Evolutionary conservation across 2,797 vertebrate species (phyloP), one percentile per base, ranked within the genome.

Genomic region (Megaceryle alcyon): DNA sequence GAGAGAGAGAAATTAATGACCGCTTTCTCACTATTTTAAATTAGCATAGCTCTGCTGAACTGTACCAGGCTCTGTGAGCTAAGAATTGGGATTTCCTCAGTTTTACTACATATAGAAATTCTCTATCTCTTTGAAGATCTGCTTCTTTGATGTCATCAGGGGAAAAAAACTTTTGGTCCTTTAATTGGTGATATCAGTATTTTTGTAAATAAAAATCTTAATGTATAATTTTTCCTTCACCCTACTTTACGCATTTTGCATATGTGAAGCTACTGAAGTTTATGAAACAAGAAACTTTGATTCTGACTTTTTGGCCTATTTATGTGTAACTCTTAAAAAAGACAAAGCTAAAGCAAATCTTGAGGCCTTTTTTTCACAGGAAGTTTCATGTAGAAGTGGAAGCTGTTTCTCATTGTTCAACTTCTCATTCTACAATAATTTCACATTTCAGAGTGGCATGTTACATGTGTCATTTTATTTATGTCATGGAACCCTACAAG

Each of bases 331-430:
- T 46, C 39, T 92, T 88, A 91, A 96, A 91, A 66, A 94, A 90
- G 90, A 86, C 41, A 81, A 94, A 92, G 71, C 46, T 78, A 69
- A 96, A 95, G 31, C 31, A 96, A 97, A 95, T 85, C 83, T 89
- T 90, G 25, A 77, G 65, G 46, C 4, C 51, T 70, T 96, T 96
- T 89, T 90, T 72, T 85, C 37, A 88, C 73, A 97, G 96, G 91
- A 98, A 97, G 70, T 95, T 95, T 96, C 94, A 94, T 82, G 59
- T 95, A 72, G 76, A 91, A 93, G 59, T 23, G 64, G 95, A 98
- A 98, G 91, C 97, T 98, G 97, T 96, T 98, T 98, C 91, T 97
- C 94, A 98, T 98, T 97, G 96, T 96, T 96, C 91, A 86, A 82
- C 92, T 96, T 97, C 95, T 97, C 85, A 93, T 96, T 97, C 90